Evolutionary conservation across 2,888 invertebrate species (phyloP).

Genomic region (Ophion slaviceki): DNA sequence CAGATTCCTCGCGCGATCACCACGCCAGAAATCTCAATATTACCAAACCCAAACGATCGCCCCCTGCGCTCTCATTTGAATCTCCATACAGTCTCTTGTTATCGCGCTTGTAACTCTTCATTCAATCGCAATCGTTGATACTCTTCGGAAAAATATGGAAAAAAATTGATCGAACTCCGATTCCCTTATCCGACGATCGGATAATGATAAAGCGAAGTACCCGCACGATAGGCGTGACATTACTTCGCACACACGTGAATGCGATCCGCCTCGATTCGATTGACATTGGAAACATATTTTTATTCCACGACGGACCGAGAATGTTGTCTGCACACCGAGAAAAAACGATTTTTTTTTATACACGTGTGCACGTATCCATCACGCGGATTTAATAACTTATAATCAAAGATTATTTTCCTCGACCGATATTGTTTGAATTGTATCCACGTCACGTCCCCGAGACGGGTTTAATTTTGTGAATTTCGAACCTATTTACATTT

Average conservation of each 20-base stretch:
- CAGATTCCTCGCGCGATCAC: not conserved
- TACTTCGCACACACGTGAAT: not conserved
- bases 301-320: not conserved
- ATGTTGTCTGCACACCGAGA: not conserved
- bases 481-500: too few relatives aligned
- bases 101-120: not conserved
- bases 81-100: constrained; percentile 8
- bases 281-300: constrained; percentile 1
- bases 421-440: too few relatives aligned
- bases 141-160: not conserved
- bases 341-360: not conserved
- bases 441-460: too few relatives aligned
- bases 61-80: not conserved
- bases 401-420: too few relatives aligned
- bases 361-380: too few relatives aligned
- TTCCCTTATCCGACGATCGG: not conserved
- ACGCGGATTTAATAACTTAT: too few relatives aligned
- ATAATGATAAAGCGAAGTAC: not conserved
- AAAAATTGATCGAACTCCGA: not conserved
- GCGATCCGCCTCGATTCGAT: not conserved
- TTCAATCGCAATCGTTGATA: not conserved
- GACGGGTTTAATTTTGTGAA: too few relatives aligned
- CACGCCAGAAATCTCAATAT: not conserved
- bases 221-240: not conserved
- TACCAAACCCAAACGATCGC: constrained; percentile 3